These are phyloP conservation scores for Capreolus pygargus DNA, from an alignment of 2,113 vertebrate genomes.

Conservation along the genomic window DNA sequence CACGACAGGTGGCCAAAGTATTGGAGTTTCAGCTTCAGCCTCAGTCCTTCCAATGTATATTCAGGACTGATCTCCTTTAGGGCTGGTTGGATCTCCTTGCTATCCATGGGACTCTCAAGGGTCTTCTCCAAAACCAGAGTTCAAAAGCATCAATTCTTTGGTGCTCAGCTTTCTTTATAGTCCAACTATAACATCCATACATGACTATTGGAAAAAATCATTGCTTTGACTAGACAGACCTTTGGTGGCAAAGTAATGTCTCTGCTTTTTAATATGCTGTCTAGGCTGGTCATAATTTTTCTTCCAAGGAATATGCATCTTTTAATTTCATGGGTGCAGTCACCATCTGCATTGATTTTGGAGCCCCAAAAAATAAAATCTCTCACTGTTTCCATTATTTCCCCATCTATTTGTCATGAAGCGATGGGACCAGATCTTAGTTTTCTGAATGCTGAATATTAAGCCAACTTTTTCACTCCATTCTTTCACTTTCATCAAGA, in stretches of 20 bases:
- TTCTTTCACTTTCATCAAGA: not conserved
- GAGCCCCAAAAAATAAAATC: accelerated
- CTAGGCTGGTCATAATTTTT: not conserved
- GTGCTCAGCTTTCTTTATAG: not conserved
- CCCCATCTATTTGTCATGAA: not conserved
- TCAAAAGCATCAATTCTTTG: not conserved
- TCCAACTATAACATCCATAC: not conserved
- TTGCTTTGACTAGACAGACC: not conserved
- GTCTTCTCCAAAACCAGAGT: not conserved
- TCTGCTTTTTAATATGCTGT: not conserved
- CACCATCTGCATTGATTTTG: not conserved
- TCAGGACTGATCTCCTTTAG: not conserved
- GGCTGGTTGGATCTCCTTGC: not conserved
- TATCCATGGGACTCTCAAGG: not conserved
- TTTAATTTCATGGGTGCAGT: not conserved
- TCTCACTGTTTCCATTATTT: not conserved
- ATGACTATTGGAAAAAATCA: not conserved
- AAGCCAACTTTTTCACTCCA: not conserved
- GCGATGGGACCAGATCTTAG: not conserved
- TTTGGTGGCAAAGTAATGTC: not conserved
- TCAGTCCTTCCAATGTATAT: not conserved
- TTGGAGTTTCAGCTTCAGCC: not conserved
- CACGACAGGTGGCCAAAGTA: not conserved
- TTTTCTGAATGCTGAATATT: not conserved
- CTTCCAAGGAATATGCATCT: accelerated